phyloP scores from a whole-genome alignment of 2,888 invertebrate species.

The Oxytorus armatus region DNA sequence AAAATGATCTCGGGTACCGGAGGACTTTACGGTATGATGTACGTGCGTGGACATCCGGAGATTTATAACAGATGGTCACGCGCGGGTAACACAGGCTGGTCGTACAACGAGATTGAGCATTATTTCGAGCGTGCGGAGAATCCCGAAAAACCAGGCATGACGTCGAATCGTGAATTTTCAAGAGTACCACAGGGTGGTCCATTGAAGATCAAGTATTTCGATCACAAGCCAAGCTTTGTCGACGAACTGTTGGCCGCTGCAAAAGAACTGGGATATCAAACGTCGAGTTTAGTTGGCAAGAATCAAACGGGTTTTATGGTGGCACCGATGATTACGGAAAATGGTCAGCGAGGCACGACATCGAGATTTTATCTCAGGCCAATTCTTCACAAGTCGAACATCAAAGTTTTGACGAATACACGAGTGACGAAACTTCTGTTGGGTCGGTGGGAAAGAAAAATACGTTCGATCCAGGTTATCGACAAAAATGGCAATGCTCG shows the following conservation, averaged over 20 bases:
- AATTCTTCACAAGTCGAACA: slow-evolving; percentile 81
- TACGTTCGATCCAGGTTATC: slow-evolving; percentile 86
- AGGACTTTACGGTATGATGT: slow-evolving; percentile 88
- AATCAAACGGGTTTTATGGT: slow-evolving; percentile 83
- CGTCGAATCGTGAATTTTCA: slow-evolving; percentile 69
- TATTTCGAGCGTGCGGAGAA: slow-evolving; percentile 86
- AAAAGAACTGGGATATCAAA: slow-evolving; percentile 82
- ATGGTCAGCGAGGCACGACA: slow-evolving; percentile 85
- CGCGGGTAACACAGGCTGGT: slow-evolving; percentile 86
- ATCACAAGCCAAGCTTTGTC: slow-evolving; percentile 78
- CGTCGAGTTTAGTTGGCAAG: slow-evolving; percentile 74
- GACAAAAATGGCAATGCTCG: slow-evolving; percentile 82
- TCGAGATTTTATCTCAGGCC: slow-evolving; percentile 85
- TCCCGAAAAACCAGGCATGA: slow-evolving; percentile 73
- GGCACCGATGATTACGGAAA: slow-evolving; percentile 83
- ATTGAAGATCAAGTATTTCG: slow-evolving; percentile 80
- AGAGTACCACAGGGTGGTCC: slow-evolving; percentile 73
- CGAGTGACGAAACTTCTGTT: slow-evolving; percentile 84
- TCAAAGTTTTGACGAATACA: slow-evolving; percentile 85
- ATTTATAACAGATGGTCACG: slow-evolving; percentile 87
- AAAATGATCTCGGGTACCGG: slow-evolving; percentile 87
- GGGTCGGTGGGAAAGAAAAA: slow-evolving; percentile 83
- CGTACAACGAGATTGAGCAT: slow-evolving; percentile 85
- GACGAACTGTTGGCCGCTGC: slow-evolving; percentile 79
- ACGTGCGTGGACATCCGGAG: slow-evolving; percentile 86